Conservation (phyloP, 2,888 invertebrate genomes). For the Germaria angustata region DNA sequence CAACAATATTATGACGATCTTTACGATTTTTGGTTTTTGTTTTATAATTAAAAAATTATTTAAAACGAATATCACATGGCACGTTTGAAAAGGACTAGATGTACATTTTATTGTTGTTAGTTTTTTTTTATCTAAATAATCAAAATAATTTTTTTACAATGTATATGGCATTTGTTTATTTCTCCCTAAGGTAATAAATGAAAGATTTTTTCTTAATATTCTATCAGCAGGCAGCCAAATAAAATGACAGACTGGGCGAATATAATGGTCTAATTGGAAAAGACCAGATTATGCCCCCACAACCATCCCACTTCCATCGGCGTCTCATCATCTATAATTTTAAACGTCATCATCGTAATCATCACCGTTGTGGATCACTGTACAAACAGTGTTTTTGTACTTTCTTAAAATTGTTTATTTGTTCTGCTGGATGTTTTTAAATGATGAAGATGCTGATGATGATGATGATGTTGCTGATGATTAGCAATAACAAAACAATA, state of each 20-base stretch:
- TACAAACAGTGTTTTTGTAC: neutral
- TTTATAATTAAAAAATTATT: constrained; percentile 2
- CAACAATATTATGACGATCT: constrained; percentile 17
- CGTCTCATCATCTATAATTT: neutral
- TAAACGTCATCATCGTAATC: constrained; percentile 8
- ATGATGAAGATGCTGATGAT: neutral
- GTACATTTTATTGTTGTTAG: neutral
- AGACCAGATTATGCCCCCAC: neutral
- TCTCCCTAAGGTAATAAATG: neutral
- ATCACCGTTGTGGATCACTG: neutral
- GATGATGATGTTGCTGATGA: constrained; percentile 1
- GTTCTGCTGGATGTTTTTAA: neutral
- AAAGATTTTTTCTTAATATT: neutral
- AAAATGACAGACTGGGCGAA: neutral
- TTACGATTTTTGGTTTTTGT: neutral
- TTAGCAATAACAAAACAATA: constrained; percentile 14
- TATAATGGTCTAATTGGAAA: neutral
- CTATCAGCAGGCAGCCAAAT: neutral
- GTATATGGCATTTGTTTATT: constrained; percentile 39
- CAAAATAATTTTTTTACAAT: neutral
- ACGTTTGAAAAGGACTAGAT: neutral
- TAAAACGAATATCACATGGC: neutral
- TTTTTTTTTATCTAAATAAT: neutral
- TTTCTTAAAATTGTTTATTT: neutral
- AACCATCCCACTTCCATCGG: constrained; percentile 22